A percentile compares a stretch with the other conserved stretches of the same genome.
Evolutionary conservation across 37 sponge, comb jelly and placozoan genomes (phyloP).

Genomic region (Beroe ovata): DNA sequence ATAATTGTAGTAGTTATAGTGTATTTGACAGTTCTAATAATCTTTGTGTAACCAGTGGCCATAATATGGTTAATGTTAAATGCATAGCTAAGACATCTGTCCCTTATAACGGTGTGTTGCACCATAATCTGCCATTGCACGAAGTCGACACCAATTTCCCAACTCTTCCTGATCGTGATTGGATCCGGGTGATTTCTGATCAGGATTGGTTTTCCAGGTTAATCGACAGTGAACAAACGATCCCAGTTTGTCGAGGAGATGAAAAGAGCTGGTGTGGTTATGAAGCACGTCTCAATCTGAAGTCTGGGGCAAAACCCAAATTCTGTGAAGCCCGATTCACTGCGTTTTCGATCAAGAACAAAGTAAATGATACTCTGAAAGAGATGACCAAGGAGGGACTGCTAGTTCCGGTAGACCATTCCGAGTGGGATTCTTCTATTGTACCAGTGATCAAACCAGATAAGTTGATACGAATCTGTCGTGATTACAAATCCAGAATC

Average conservation of each 20-base stretch:
- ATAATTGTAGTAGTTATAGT: not conserved
- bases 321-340: not conserved
- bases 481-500: slow-evolving; percentile 73
- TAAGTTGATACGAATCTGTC: slow-evolving; percentile 67
- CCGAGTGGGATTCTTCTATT: slow-evolving; percentile 71
- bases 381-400: slow-evolving; percentile 52
- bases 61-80: not conserved
- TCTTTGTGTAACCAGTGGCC: not conserved
- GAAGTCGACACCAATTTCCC: not conserved
- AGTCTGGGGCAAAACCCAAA: not conserved
- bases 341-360: not conserved
- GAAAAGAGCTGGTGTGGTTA: not conserved
- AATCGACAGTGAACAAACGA: not conserved
- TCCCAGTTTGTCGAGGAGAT: not conserved
- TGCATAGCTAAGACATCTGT: not conserved
- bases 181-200: not conserved
- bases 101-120: not conserved
- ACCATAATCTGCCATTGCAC: not conserved
- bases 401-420: slow-evolving; percentile 56
- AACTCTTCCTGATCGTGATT: not conserved
- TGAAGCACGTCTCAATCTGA: not conserved
- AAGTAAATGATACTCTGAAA: not conserved
- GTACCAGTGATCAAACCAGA: slow-evolving; percentile 71
- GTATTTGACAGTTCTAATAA: not conserved
- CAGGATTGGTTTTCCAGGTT: slow-evolving; percentile 6